A percentile compares a stretch with the other conserved stretches of the same genome.
These are phyloP conservation scores for Metopolophium dirhodum DNA, from an alignment of 1,140 invertebrate species.

Conservation along the genomic window DNA sequence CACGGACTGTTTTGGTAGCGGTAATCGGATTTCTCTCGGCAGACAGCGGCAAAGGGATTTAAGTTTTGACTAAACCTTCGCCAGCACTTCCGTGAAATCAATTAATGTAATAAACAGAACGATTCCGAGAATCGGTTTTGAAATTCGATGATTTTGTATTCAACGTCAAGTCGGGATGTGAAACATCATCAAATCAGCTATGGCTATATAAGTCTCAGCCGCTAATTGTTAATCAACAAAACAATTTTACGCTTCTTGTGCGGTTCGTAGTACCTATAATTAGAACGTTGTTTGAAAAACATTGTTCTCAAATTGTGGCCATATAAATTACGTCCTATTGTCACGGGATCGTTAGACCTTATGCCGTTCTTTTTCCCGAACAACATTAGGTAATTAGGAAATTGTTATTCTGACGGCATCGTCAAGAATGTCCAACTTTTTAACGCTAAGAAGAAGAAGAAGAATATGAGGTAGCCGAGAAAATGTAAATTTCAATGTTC, in stretches of 20 bases:
- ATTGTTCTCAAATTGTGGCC: neutral
- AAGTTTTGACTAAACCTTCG: no score
- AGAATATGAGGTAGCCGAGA: neutral
- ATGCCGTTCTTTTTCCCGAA: neutral
- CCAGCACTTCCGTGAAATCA: no score
- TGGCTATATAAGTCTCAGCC: no score
- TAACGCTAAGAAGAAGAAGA: constrained; percentile 7
- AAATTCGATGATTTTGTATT: no score
- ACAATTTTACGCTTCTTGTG: neutral
- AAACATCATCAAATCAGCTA: no score
- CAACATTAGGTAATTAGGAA: neutral
- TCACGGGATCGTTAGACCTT: neutral
- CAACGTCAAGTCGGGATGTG: no score
- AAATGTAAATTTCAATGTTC: neutral
- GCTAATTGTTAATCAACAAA: neutral
- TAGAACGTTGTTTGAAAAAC: neutral
- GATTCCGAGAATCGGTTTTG: no score
- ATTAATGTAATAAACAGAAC: no score
- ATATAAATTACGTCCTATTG: neutral
- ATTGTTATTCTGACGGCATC: neutral
- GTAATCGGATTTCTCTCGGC: no score
- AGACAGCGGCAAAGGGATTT: no score
- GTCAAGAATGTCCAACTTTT: neutral
- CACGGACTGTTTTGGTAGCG: no score
- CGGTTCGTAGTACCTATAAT: neutral